Conservation (phyloP, 2,797 vertebrate genomes). For the Melanotaenia maccullochi region DNA sequence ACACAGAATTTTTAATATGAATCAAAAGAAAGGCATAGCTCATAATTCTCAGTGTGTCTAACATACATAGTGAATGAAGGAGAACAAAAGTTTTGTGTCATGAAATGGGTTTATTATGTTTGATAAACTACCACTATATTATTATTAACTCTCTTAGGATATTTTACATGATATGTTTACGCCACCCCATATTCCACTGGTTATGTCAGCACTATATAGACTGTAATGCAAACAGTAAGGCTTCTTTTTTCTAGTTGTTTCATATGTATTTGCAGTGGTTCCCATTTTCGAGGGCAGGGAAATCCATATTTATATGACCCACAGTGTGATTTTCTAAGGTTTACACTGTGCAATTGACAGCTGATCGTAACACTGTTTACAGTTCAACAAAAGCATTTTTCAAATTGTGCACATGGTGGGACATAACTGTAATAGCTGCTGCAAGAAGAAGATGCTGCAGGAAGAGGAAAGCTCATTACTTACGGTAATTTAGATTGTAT, state of each 20-base stretch:
- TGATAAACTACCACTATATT: not conserved
- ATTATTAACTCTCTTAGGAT: not conserved
- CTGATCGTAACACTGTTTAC: not conserved
- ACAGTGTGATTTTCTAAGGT: not conserved
- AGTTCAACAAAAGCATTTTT: not conserved
- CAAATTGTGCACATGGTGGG: not conserved
- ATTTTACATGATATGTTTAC: not conserved
- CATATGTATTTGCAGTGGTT: not conserved
- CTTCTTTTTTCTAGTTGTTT: not conserved
- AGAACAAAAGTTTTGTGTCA: not conserved
- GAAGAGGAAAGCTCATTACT: not conserved
- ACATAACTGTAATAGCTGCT: not conserved
- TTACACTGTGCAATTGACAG: not conserved
- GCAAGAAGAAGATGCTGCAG: not conserved
- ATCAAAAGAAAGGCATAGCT: conserved; percentile 19
- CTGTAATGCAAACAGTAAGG: not conserved
- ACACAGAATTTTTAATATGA: not conserved
- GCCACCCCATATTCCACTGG: not conserved
- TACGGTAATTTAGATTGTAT: not conserved
- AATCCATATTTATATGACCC: not conserved
- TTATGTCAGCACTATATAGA: not conserved
- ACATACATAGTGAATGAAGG: not conserved
- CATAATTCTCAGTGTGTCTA: not conserved
- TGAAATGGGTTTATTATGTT: not conserved
- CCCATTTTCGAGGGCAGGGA: not conserved